Base-by-base conservation (phyloP, 1,140 invertebrate genomes). In the Conopomorpha cramerella region DNA sequence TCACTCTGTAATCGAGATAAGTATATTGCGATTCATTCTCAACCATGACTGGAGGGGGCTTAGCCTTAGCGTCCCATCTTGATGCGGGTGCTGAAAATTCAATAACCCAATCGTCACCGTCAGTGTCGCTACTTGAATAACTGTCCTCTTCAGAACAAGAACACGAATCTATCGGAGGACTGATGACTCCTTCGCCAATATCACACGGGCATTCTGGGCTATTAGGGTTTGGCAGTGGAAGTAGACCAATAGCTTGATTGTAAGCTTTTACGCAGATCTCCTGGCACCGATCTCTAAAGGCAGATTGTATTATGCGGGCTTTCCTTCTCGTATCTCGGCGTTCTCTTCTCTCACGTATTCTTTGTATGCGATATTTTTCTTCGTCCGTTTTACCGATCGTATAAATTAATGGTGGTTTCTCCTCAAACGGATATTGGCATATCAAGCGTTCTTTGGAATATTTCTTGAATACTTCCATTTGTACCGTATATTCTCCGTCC, bases 181-280 rank as follows among this genome's bases (percentile, higher is more conserved):
- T 51, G 4, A 55, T 11, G 38, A 39, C 43, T 38, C 46, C 39
- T 1, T 38, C 29, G 3, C 48, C 36, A 18, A 8, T 17, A 11
- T 17, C 33, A 14, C 70, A 74, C 11, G 70, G 70, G 32, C 70
- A 76, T 8, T 62, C 56, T 1, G 67, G 65, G 31, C 51, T 34
- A 28, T 72, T 71, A 6, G 64, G 62, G 37, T 71, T 60, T 8
- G 63, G 60, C 16, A 63, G 39, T 6, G 71, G 67, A 11, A 67
- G 30, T 10, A 76, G 13, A 0, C 71, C 71, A 30, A 76, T 71
- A 7, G 71, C 63, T 50, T 74, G 67, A 46, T 74, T 72, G 25
- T 72, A 74, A 8, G 67, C 63, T 49, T 74, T 74, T 19, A 74
- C 49, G 44, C 70, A 74, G 38, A 74, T 74, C 37, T 74, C 70